Evolutionary conservation across 2,113 vertebrate genomes (phyloP).

Genomic region (Gymnarchus niloticus): DNA sequence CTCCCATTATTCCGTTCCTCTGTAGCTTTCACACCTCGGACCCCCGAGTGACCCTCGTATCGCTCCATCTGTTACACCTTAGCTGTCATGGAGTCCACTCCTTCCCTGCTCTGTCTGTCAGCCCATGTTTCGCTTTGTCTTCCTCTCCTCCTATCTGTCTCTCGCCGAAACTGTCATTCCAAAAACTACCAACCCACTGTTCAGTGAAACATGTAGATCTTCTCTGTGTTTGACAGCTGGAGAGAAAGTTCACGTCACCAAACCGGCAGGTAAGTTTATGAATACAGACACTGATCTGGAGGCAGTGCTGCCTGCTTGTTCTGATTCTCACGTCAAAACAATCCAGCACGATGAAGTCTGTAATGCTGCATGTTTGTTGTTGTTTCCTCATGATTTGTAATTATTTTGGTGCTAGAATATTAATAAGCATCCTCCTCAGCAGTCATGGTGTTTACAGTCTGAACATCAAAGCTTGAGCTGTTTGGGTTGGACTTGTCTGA

Average conservation of each 20-base stretch:
- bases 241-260: conserved; percentile 54
- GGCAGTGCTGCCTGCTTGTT: background rate
- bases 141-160: background rate
- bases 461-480: background rate
- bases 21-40: background rate
- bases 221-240: conserved; percentile 57
- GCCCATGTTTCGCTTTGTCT: background rate
- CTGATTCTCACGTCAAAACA: background rate
- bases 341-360: background rate
- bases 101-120: background rate
- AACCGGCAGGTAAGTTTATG: conserved; percentile 52
- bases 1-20: background rate
- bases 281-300: background rate
- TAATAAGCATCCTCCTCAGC: background rate
- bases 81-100: background rate
- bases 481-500: background rate
- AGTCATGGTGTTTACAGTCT: background rate
- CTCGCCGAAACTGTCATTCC: background rate
- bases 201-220: conserved; percentile 30
- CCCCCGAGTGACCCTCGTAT: background rate
- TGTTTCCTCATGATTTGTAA: background rate
- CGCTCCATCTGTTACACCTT: background rate
- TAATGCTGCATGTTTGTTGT: background rate
- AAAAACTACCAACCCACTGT: background rate
- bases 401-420: background rate